These are phyloP conservation scores for Cygnus buccinator DNA, from an alignment of 2,113 vertebrate genomes.

Conservation along the genomic window DNA sequence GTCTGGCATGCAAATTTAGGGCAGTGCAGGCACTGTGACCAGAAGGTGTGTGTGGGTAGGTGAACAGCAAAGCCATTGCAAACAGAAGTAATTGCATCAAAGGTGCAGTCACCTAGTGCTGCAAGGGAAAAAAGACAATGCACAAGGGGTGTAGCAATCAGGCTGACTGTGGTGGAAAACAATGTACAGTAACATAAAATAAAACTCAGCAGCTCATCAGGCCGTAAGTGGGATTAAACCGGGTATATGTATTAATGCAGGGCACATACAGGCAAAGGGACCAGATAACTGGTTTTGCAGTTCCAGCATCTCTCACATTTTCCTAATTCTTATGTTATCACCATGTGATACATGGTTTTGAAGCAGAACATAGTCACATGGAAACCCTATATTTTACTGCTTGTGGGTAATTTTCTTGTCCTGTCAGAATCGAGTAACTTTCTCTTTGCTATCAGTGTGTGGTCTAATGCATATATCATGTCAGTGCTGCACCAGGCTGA, in stretches of 20 bases:
- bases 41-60: neutral
- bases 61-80: neutral
- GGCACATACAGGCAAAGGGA: neutral
- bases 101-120: neutral
- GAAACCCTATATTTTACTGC: constrained; percentile 37
- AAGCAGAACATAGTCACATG: constrained; percentile 2
- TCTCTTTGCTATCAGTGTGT: constrained; percentile 49
- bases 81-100: neutral
- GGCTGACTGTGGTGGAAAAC: neutral
- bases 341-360: neutral
- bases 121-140: neutral
- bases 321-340: neutral
- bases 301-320: neutral
- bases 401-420: constrained; percentile 59
- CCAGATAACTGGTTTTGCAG: neutral
- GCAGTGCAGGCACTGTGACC: neutral
- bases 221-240: neutral
- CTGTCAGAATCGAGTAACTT: constrained; percentile 52
- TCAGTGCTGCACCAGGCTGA: constrained; percentile 23
- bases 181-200: neutral
- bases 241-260: neutral
- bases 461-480: constrained; percentile 62
- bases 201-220: neutral
- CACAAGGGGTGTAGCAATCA: neutral
- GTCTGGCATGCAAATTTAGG: neutral